These are phyloP conservation scores for Nycticebus coucang DNA, from an alignment of 2,113 vertebrate species.

Conservation along the genomic window DNA sequence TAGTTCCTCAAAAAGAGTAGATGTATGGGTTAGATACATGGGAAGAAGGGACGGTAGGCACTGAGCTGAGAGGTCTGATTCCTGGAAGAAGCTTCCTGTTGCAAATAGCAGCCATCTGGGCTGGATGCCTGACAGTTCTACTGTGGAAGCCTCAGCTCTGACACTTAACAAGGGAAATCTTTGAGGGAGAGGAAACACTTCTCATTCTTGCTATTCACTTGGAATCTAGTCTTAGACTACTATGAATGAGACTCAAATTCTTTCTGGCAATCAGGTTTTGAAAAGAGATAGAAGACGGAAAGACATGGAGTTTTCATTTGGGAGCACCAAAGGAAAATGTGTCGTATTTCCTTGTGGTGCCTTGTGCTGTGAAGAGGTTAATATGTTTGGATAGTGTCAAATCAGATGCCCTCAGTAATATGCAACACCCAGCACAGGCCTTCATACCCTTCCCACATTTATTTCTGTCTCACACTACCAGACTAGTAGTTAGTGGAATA, in stretches of 20 bases:
- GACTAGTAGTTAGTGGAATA: not conserved
- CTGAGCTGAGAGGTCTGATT: not conserved
- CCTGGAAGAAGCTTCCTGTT: not conserved
- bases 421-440: not conserved
- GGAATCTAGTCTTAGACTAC: not conserved
- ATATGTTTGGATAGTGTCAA: not conserved
- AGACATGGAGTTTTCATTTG: not conserved
- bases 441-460: not conserved
- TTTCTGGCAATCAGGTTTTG: constrained; percentile 22
- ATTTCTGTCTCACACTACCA: not conserved
- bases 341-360: not conserved
- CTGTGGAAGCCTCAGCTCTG: not conserved
- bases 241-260: not conserved
- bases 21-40: not conserved
- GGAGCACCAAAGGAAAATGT: not conserved
- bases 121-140: not conserved
- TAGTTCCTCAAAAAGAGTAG: not conserved
- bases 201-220: not conserved
- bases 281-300: not conserved
- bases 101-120: not conserved
- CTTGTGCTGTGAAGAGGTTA: not conserved
- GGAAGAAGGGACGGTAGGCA: not conserved
- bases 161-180: not conserved
- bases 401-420: not conserved
- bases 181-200: not conserved